Conservation (phyloP, 2,113 vertebrate genomes). For the Calyptomena viridis region DNA sequence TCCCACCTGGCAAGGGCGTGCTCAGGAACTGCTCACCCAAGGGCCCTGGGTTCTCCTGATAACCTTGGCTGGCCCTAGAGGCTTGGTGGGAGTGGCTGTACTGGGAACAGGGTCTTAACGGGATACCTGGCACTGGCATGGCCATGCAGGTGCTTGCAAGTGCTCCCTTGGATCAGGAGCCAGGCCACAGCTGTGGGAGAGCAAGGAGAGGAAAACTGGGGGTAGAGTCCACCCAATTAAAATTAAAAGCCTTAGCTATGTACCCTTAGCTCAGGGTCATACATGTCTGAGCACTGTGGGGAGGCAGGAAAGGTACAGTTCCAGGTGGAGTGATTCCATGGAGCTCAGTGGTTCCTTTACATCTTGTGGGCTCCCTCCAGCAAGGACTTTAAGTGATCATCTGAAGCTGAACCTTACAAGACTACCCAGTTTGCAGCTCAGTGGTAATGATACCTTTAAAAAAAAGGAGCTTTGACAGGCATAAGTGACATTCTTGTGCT, state of each 20-base stretch:
- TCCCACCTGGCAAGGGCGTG: neutral
- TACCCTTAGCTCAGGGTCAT: neutral
- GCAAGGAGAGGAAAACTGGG: neutral
- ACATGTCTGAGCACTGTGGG: neutral
- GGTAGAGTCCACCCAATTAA: fast-evolving
- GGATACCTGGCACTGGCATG: fast-evolving
- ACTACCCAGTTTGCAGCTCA: neutral
- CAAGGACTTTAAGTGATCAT: neutral
- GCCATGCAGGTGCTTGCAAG: fast-evolving
- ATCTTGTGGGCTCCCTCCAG: neutral
- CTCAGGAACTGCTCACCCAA: neutral
- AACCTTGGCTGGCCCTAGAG: neutral
- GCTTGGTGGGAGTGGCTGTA: neutral
- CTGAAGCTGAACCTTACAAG: neutral
- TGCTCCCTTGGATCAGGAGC: neutral
- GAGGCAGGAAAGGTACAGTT: neutral
- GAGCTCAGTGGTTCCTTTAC: neutral
- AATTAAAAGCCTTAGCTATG: neutral
- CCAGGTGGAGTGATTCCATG: neutral
- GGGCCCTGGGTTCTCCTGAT: neutral
- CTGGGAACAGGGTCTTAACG: neutral
- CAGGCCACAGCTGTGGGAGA: neutral
- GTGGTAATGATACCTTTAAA: neutral
- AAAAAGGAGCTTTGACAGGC: conserved; percentile 12
- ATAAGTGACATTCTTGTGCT: neutral